Conservation (phyloP, 2,888 invertebrate species). For the Alitta virens region DNA sequence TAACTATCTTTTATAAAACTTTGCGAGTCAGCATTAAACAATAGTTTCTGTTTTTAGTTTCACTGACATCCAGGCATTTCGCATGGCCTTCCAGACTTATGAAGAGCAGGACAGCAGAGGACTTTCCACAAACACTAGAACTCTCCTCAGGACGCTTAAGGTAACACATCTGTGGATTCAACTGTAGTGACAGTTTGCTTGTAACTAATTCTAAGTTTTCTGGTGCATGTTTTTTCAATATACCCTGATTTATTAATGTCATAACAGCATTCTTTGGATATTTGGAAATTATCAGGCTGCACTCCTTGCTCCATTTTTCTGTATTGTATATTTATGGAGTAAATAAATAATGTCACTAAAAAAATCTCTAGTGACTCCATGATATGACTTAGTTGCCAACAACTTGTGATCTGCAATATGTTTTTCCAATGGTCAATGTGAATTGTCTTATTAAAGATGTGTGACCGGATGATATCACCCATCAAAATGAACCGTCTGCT, state of each 20-base stretch:
- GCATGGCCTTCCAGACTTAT: conserved; percentile 48
- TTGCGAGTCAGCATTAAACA: neutral
- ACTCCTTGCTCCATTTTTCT: no score
- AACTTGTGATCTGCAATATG: no score
- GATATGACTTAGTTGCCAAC: no score
- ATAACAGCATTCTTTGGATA: neutral
- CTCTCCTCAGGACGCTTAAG: conserved; percentile 46
- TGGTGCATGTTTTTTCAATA: neutral
- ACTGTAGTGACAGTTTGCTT: neutral
- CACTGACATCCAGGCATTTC: conserved; percentile 42
- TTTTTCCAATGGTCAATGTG: no score
- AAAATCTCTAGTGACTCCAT: no score
- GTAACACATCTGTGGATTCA: no score
- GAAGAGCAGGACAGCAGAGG: conserved; percentile 50
- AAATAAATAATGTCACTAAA: no score
- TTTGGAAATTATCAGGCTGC: neutral
- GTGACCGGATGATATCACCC: no score
- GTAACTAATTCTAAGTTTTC: neutral
- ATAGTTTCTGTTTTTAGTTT: conserved; percentile 32
- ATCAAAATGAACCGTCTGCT: no score
- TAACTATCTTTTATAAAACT: conserved; percentile 17
- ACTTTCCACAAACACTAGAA: conserved; percentile 38
- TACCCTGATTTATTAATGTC: no score
- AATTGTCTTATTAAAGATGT: no score
- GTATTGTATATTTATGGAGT: no score